Evolutionary conservation across 2,888 invertebrate species (phyloP).

Genomic region (Nomada ruficornis): DNA sequence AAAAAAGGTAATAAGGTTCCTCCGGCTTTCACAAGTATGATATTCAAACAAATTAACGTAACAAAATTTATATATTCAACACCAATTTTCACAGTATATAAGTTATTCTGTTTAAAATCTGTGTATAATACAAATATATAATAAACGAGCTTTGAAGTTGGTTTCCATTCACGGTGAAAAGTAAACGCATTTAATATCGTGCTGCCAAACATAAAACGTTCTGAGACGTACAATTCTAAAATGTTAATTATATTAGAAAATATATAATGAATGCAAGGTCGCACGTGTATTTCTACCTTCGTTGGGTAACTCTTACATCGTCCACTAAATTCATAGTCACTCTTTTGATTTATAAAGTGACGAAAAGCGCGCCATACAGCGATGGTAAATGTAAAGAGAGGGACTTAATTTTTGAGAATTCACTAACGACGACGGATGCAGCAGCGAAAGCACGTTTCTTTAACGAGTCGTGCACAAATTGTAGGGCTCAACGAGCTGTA

Average conservation of each 20-base stretch:
- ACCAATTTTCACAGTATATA: too few relatives aligned
- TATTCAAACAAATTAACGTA: too few relatives aligned
- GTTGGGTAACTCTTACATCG: too few relatives aligned
- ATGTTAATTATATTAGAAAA: background rate
- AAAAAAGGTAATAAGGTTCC: too few relatives aligned
- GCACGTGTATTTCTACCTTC: too few relatives aligned
- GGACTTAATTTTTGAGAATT: conserved; percentile 1
- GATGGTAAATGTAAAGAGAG: background rate
- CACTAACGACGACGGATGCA: background rate
- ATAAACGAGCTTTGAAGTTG: background rate
- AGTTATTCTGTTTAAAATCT: too few relatives aligned
- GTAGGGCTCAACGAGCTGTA: conserved; percentile 7
- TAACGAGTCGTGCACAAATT: conserved; percentile 24
- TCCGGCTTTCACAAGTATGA: too few relatives aligned
- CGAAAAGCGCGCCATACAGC: too few relatives aligned
- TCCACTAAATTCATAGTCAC: background rate
- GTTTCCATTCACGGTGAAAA: background rate
- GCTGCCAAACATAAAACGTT: too few relatives aligned
- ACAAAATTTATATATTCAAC: too few relatives aligned
- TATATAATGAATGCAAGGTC: too few relatives aligned
- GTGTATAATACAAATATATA: too few relatives aligned
- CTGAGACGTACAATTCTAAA: background rate
- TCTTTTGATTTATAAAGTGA: background rate
- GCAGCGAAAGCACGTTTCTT: conserved; percentile 12
- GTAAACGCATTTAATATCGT: background rate